These are phyloP conservation scores for Pelochelys cantorii DNA, from an alignment of 2,797 vertebrate genomes.

Conservation along the genomic window DNA sequence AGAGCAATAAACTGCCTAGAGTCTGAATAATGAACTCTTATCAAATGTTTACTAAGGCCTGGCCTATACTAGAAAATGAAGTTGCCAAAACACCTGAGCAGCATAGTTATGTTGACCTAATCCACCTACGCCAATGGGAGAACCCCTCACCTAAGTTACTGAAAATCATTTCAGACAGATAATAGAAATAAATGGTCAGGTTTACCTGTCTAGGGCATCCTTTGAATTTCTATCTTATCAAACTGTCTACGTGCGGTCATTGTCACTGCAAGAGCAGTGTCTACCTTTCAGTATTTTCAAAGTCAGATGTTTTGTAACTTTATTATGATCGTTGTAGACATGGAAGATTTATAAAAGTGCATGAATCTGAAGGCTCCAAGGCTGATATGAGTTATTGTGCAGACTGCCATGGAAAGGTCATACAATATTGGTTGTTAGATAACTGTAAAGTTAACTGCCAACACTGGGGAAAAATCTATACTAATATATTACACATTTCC, in stretches of 20 bases:
- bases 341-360: background rate
- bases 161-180: background rate
- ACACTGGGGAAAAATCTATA: background rate
- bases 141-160: background rate
- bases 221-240: background rate
- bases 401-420: background rate
- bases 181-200: background rate
- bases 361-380: background rate
- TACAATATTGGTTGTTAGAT: background rate
- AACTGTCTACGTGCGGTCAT: background rate
- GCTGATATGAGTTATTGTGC: background rate
- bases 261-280: background rate
- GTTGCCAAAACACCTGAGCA: too few species aligned
- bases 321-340: background rate
- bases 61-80: background rate
- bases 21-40: background rate
- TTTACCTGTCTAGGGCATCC: background rate
- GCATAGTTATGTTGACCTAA: too few species aligned
- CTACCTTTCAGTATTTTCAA: background rate
- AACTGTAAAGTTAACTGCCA: background rate
- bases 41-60: background rate
- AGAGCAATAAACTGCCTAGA: background rate
- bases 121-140: too few species aligned
- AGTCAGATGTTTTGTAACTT: background rate
- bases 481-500: background rate